A percentile compares a stretch with the other conserved stretches of the same genome.
Conservation (phyloP, 2,113 vertebrate genomes). For the Cariama cristata region DNA sequence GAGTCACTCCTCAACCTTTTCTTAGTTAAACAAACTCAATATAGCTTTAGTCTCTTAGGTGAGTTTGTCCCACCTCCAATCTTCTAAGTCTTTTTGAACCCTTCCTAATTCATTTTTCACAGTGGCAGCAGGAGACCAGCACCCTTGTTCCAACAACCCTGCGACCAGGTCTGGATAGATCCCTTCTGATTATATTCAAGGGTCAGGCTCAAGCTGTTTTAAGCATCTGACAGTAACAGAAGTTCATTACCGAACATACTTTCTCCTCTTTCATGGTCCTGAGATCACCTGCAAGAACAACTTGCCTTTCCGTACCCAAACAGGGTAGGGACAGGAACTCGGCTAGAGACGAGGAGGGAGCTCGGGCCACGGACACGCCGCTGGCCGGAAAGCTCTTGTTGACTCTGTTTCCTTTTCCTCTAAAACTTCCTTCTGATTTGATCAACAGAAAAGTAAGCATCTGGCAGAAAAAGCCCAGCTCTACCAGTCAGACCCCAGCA, state of each 20-base stretch:
- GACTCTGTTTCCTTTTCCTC: background rate
- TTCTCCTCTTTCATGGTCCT: background rate
- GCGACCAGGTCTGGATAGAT: background rate
- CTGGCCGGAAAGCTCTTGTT: background rate
- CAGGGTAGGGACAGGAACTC: background rate
- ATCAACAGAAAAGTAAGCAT: background rate
- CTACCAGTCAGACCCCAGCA: background rate
- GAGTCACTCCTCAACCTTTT: background rate
- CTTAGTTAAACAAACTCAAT: background rate
- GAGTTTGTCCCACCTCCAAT: background rate
- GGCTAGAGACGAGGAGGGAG: background rate
- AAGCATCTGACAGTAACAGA: background rate
- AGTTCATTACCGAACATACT: background rate
- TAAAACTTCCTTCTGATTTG: background rate
- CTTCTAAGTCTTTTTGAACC: background rate
- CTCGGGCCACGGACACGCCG: fast-evolving
- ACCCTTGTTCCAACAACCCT: background rate
- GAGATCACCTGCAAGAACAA: background rate
- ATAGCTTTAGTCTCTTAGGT: background rate
- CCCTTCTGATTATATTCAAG: background rate
- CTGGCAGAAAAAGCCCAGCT: background rate
- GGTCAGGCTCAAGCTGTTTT: background rate
- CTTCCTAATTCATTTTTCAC: background rate
- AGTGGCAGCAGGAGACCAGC: background rate
- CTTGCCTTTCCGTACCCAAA: background rate